A percentile compares a stretch with the other conserved stretches of the same genome.
Conservation (phyloP, 2,113 vertebrate species). For the Hypanus sabinus region DNA sequence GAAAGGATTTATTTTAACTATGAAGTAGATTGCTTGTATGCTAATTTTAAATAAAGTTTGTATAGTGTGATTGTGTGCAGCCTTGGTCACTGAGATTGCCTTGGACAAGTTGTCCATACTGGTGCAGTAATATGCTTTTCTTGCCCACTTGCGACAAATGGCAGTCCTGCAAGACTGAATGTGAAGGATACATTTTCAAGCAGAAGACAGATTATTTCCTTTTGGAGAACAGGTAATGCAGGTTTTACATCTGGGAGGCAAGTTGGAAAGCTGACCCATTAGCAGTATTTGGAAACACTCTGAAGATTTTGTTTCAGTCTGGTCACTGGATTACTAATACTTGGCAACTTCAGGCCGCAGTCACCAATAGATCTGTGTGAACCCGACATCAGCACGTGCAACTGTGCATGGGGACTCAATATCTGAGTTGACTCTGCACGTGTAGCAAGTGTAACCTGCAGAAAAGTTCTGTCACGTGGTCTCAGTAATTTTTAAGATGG, state of each 20-base stretch:
- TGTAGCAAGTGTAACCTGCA: no score
- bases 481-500: background rate
- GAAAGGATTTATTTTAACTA: background rate
- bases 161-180: background rate
- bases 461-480: no score
- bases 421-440: no score
- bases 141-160: background rate
- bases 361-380: no score
- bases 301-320: no score
- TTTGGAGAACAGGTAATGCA: background rate
- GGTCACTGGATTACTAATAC: no score
- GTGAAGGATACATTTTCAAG: background rate
- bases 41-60: slow-evolving; percentile 33
- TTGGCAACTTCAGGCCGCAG: no score
- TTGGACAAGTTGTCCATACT: background rate
- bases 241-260: background rate
- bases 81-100: background rate
- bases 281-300: no score
- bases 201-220: background rate
- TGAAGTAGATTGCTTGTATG: slow-evolving; percentile 25
- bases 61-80: background rate
- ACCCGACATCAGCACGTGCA: no score
- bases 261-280: background rate
- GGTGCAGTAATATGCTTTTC: background rate
- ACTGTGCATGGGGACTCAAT: no score